These are phyloP conservation scores for Lithobates sylvaticus DNA, from an alignment of 2,797 vertebrate species.

Conservation along the genomic window DNA sequence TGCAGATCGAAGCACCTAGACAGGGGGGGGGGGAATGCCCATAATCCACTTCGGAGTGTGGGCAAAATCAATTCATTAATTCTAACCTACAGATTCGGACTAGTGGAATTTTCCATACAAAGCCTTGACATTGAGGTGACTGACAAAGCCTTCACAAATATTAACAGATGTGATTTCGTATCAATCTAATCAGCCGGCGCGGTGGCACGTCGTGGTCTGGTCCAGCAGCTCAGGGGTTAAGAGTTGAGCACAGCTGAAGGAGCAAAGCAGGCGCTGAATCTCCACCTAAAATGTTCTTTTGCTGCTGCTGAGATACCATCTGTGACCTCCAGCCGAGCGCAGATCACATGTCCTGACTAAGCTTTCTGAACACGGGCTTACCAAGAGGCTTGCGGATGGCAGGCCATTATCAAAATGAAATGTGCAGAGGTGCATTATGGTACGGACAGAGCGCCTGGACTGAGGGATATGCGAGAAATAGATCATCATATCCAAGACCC, in stretches of 20 bases:
- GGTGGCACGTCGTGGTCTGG: background rate
- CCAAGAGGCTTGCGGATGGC: slow-evolving; percentile 15
- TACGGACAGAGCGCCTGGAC: background rate
- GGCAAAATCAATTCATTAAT: too few relatives aligned
- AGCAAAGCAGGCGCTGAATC: background rate
- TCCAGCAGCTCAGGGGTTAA: slow-evolving; percentile 29
- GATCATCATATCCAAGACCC: background rate
- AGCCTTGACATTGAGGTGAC: background rate
- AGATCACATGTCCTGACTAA: slow-evolving; percentile 56
- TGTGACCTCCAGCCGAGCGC: slow-evolving; percentile 47
- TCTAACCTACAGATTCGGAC: background rate
- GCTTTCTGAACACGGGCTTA: slow-evolving; percentile 56
- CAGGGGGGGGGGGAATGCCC: too few relatives aligned
- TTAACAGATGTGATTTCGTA: background rate
- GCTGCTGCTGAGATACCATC: slow-evolving; percentile 47
- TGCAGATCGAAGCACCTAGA: too few relatives aligned
- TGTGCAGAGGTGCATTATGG: slow-evolving; percentile 23
- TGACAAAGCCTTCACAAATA: background rate
- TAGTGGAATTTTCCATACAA: slow-evolving; percentile 12
- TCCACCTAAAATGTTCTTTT: slow-evolving; percentile 17
- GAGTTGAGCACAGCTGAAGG: background rate
- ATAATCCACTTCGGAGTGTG: too few relatives aligned
- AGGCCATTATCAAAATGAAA: slow-evolving; percentile 53
- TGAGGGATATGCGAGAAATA: background rate
- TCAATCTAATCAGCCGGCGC: background rate